Conservation (phyloP, 2,888 invertebrate species). For the Trissonchulus sp. region DNA sequence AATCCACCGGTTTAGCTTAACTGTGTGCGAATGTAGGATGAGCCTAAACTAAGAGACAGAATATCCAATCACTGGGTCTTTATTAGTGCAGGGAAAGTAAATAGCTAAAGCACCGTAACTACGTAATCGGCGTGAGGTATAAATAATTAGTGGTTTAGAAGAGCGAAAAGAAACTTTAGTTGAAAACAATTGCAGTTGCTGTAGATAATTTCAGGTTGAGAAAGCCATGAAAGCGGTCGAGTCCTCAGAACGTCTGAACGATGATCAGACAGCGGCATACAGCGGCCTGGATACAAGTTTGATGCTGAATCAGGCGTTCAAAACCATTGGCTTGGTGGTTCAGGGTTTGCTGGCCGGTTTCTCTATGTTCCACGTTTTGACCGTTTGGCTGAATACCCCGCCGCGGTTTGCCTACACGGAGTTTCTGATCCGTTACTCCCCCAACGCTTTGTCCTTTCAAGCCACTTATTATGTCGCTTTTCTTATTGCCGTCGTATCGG, state of each 20-base stretch:
- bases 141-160: no score
- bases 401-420: constrained; percentile 21
- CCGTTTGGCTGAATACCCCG: constrained; percentile 23
- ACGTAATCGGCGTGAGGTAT: no score
- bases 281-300: background rate
- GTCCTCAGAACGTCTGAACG: background rate
- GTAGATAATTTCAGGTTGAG: background rate
- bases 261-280: background rate
- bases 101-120: no score
- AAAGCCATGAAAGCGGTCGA: background rate
- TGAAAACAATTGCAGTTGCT: no score
- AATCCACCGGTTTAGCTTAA: no score
- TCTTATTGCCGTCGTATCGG: constrained; percentile 16
- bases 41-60: no score
- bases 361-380: constrained; percentile 18
- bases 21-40: no score
- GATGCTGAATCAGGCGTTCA: background rate
- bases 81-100: no score
- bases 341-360: constrained; percentile 23
- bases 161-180: no score
- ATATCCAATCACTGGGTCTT: no score
- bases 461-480: constrained; percentile 17
- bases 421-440: constrained; percentile 9
- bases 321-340: background rate
- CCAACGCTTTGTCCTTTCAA: background rate